A percentile compares a stretch with the other conserved stretches of the same genome.
Evolutionary conservation across 2,888 invertebrate genomes (phyloP).

Genomic region (Ophion slaviceki): DNA sequence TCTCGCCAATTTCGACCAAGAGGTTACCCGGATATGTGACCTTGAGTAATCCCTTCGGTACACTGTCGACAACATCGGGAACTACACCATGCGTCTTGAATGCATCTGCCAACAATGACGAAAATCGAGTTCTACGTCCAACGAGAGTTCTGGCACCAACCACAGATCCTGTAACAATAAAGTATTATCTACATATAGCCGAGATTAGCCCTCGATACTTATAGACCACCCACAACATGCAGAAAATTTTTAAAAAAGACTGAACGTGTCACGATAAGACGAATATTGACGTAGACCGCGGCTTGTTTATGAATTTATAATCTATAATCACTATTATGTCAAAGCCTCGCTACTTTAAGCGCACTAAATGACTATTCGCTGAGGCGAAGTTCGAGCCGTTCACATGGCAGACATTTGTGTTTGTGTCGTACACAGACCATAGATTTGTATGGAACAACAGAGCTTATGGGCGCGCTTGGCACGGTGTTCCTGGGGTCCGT

Average conservation of each 20-base stretch:
- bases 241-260: constrained; percentile 1
- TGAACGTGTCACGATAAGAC: background rate
- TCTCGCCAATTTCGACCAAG: constrained; percentile 87
- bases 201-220: background rate
- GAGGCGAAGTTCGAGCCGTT: background rate
- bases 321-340: background rate
- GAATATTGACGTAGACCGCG: background rate
- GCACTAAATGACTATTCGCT: background rate
- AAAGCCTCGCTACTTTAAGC: background rate
- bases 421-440: too few species aligned
- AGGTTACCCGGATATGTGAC: constrained; percentile 85
- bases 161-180: constrained; percentile 60
- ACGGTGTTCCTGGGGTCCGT: too few species aligned
- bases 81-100: constrained; percentile 88
- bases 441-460: too few species aligned
- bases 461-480: too few species aligned
- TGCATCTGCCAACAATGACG: constrained; percentile 84
- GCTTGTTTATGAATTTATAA: background rate
- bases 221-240: background rate
- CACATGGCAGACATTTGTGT: background rate
- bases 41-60: constrained; percentile 85
- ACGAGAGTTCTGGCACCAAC: constrained; percentile 69
- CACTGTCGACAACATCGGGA: constrained; percentile 89
- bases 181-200: background rate
- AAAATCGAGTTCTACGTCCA: constrained; percentile 84